Conservation (phyloP, 2,888 invertebrate genomes). For the Cataglyphis altisquamis region DNA sequence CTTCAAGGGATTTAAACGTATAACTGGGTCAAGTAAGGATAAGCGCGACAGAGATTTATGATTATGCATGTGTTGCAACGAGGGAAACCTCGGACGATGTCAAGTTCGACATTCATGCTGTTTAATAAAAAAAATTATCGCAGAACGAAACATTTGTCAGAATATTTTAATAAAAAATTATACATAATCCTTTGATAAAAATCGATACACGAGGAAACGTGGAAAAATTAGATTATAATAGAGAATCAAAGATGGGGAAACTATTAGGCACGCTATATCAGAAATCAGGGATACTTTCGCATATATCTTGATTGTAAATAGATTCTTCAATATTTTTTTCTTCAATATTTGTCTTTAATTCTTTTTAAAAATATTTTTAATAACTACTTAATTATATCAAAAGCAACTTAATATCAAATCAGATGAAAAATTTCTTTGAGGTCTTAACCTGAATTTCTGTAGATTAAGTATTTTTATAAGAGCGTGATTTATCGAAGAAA, state of each 20-base stretch:
- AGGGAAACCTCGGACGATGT: slow-evolving; percentile 67
- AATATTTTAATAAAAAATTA: not conserved
- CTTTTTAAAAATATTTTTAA: not conserved
- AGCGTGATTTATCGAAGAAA: slow-evolving; percentile 6
- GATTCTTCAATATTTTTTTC: not conserved
- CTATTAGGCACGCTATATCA: not conserved
- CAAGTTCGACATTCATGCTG: slow-evolving; percentile 62
- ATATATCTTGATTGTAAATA: not conserved
- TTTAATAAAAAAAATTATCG: not conserved
- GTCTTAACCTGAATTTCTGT: slow-evolving; percentile 28
- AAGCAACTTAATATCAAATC: too few species aligned
- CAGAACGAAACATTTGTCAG: not conserved
- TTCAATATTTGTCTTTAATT: not conserved
- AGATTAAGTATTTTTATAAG: slow-evolving; percentile 23
- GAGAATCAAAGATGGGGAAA: not conserved
- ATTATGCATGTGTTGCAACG: slow-evolving; percentile 40
- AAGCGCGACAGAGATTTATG: slow-evolving; percentile 67
- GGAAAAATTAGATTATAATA: not conserved
- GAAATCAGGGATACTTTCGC: not conserved
- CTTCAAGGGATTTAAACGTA: slow-evolving; percentile 61
- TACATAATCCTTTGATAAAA: not conserved
- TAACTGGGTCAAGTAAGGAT: slow-evolving; percentile 77
- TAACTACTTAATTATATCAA: not conserved
- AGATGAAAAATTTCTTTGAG: not conserved
- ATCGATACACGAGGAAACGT: not conserved